These are phyloP conservation scores for Carettochelys insculpta DNA, from an alignment of 2,113 vertebrate genomes.

Conservation along the genomic window DNA sequence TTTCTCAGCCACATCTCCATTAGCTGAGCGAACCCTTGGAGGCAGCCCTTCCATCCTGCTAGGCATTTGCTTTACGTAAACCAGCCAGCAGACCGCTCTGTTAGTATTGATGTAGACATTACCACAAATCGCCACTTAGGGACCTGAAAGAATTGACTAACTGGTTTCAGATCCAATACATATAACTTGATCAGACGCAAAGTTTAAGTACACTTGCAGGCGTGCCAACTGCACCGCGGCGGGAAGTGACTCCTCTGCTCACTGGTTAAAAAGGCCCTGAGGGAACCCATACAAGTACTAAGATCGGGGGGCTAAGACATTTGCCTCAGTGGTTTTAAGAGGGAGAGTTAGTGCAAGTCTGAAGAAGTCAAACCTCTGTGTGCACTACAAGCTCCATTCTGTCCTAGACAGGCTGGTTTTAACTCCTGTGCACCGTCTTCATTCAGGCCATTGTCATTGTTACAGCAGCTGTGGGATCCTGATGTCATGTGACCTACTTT, in stretches of 20 bases:
- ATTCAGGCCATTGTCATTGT: background rate
- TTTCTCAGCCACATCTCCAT: constrained; percentile 43
- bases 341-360: constrained; percentile 16
- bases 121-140: constrained; percentile 89
- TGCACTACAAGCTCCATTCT: background rate
- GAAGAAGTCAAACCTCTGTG: background rate
- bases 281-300: constrained; percentile 58
- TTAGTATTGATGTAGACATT: constrained; percentile 87
- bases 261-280: constrained; percentile 70
- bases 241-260: constrained; percentile 71
- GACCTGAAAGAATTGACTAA: constrained; percentile 85
- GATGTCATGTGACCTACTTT: background rate
- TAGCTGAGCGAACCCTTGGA: constrained; percentile 41
- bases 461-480: background rate
- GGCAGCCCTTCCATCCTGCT: constrained; percentile 64
- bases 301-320: constrained; percentile 51
- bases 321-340: background rate
- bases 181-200: constrained; percentile 87
- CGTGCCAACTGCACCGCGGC: constrained; percentile 68
- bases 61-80: constrained; percentile 81
- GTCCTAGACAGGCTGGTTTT: background rate
- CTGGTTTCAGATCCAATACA: constrained; percentile 87
- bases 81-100: constrained; percentile 78
- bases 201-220: constrained; percentile 86
- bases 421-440: background rate